Evolutionary conservation across 2,797 vertebrate genomes (phyloP).

Genomic region (Coregonus suidteri): DNA sequence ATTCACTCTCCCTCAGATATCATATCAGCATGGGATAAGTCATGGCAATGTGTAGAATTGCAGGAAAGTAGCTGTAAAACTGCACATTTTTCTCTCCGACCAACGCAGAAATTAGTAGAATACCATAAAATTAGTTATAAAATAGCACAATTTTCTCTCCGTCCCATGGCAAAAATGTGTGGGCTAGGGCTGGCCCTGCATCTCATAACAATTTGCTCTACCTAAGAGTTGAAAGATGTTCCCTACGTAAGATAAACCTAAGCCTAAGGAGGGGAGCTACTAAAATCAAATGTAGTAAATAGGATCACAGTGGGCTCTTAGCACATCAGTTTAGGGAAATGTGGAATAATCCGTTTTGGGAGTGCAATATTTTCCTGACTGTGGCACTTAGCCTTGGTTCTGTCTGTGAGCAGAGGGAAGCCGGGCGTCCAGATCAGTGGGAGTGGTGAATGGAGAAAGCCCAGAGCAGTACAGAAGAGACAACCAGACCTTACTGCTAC

Average conservation of each 20-base stretch:
- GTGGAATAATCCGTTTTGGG: not conserved
- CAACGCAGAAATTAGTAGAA: too few species aligned
- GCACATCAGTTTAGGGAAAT: conserved; percentile 1
- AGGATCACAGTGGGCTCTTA: conserved; percentile 3
- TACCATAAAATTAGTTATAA: too few species aligned
- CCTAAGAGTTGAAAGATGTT: not conserved
- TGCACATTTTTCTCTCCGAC: too few species aligned
- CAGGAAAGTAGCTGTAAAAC: too few species aligned
- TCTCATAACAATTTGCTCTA: too few species aligned
- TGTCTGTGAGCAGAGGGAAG: conserved; percentile 57
- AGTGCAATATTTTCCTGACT: conserved; percentile 7
- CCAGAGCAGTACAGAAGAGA: conserved; percentile 78
- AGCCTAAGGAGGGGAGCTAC: not conserved
- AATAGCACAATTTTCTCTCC: too few species aligned
- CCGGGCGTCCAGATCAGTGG: conserved; percentile 62
- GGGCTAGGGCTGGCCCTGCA: not conserved
- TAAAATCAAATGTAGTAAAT: not conserved
- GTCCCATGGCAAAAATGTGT: too few species aligned
- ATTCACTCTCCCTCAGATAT: too few species aligned
- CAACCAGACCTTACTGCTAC: conserved; percentile 81
- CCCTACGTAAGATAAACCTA: not conserved
- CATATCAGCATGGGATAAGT: too few species aligned
- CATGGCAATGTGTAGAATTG: too few species aligned
- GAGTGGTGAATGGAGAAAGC: conserved; percentile 52
- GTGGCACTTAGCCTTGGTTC: not conserved